These are phyloP conservation scores for Tragelaphus buxtoni DNA, from an alignment of 2,113 vertebrate genomes.

Conservation along the genomic window DNA sequence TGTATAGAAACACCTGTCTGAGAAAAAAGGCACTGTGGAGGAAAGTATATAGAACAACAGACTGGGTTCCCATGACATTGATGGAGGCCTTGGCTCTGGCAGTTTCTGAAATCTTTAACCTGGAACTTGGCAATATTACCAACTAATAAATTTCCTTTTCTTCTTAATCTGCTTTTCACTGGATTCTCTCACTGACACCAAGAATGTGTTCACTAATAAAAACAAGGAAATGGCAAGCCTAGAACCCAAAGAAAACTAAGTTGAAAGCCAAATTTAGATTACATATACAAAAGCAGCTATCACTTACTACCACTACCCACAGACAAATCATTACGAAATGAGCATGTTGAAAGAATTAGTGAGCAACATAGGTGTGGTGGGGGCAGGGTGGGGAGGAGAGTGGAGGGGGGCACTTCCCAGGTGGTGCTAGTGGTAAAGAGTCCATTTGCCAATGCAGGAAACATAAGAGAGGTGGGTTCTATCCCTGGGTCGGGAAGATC, in stretches of 20 bases:
- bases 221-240: not conserved
- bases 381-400: no score
- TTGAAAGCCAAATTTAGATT: slow-evolving; percentile 28
- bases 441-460: not conserved
- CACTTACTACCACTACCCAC: not conserved
- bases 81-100: not conserved
- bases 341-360: not conserved
- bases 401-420: no score
- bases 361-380: not conserved
- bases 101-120: not conserved
- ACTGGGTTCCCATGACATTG: not conserved
- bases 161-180: slow-evolving; percentile 15
- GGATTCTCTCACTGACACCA: not conserved
- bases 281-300: not conserved
- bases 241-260: not conserved
- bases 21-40: not conserved
- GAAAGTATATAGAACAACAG: not conserved
- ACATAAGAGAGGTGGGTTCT: not conserved
- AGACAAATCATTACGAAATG: not conserved
- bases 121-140: not conserved
- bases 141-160: not conserved
- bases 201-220: not conserved
- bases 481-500: not conserved
- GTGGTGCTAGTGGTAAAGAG: not conserved
- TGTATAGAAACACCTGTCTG: not conserved